phyloP scores from a whole-genome alignment of 2,113 vertebrate genomes.

The Leptodactylus fuscus region DNA sequence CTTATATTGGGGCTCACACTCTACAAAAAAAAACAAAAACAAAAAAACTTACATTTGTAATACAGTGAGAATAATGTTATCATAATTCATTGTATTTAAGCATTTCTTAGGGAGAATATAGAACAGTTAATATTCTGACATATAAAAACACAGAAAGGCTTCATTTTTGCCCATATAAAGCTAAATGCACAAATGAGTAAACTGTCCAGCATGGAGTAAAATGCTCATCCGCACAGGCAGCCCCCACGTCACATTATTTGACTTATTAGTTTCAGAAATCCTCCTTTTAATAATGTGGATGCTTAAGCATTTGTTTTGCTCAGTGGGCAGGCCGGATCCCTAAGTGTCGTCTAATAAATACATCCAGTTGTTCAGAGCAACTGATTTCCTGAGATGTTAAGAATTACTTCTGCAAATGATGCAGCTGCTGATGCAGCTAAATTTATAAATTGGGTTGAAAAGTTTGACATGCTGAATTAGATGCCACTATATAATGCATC shows the following conservation, averaged over 20 bases:
- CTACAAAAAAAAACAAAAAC: too few species aligned
- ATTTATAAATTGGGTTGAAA: constrained; percentile 66
- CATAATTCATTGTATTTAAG: neutral
- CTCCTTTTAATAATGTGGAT: constrained; percentile 60
- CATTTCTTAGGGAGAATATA: neutral
- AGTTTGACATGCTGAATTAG: constrained; percentile 68
- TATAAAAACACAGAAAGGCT: neutral
- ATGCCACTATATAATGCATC: constrained; percentile 63
- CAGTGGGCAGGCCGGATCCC: constrained; percentile 62
- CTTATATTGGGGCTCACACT: too few species aligned
- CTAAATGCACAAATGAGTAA: constrained; percentile 33
- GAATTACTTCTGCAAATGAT: constrained; percentile 66
- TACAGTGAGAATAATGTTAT: neutral
- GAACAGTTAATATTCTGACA: neutral
- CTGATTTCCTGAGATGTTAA: constrained; percentile 64
- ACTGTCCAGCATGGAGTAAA: constrained; percentile 28
- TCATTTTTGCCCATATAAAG: constrained; percentile 28
- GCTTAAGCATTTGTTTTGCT: constrained; percentile 65
- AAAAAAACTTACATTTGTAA: neutral
- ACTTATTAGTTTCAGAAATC: constrained; percentile 39
- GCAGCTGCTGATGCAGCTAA: constrained; percentile 65
- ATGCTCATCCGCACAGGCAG: constrained; percentile 10
- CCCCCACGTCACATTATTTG: constrained; percentile 20
- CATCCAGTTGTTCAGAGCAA: constrained; percentile 56
- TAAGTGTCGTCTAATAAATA: constrained; percentile 59